Evolutionary conservation across 2,797 vertebrate genomes (phyloP), one percentile per base, ranked within the genome.

Genomic region (Leptodactylus fallax): DNA sequence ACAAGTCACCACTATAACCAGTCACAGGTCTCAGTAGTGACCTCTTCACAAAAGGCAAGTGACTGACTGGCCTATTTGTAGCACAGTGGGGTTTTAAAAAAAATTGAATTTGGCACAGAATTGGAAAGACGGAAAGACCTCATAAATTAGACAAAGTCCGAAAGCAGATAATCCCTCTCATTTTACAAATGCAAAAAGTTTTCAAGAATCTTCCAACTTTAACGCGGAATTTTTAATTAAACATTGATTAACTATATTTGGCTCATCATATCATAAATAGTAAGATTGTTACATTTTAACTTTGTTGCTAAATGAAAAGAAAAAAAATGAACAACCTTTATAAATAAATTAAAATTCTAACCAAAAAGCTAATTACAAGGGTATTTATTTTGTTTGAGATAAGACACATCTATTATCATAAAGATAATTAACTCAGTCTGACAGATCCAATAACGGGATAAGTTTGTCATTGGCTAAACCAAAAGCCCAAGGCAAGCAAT

Each of bases 331-430:
- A 94, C 91, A 94, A 72, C 92, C 93, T 95, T 94, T 95, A 95
- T 94, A 96, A 95, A 95, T 95, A 95, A 95, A 95, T 95, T 95
- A 94, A 94, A 95, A 94, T 93, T 95, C 95, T 94, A 94, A 94
- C 94, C 93, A 94, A 95, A 95, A 95, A 95, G 93, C 94, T 95
- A 96, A 95, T 96, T 96, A 95, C 95, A 95, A 94, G 93, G 92
- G 93, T 96, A 95, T 96, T 96, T 96, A 94, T 96, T 96, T 96
- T 96, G 95, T 95, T 95, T 95, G 94, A 96, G 94, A 95, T 96
- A 95, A 95, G 94, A 93, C 94, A 95, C 95, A 95, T 96, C 94
- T 95, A 95, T 96, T 96, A 96, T 95, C 95, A 95, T 95, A 95
- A 95, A 96, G 95, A 96, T 96, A 96, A 96, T 96, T 96, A 96